phyloP scores from a whole-genome alignment of 2,888 invertebrate species.

The Tryphoninae sp. region DNA sequence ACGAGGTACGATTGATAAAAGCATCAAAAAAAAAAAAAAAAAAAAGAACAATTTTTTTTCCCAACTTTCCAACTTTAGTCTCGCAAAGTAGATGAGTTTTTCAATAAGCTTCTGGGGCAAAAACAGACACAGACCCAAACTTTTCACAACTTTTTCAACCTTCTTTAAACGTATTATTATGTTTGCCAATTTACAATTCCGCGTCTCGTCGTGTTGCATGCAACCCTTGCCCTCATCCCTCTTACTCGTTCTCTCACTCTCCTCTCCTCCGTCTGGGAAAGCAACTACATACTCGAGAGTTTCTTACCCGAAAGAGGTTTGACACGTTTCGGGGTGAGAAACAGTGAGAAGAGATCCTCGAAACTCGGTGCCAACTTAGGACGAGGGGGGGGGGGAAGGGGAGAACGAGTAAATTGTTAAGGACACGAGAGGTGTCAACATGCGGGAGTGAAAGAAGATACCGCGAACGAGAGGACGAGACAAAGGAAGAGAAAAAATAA shows the following conservation, averaged over 20 bases:
- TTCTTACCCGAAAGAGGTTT: slow-evolving; percentile 25
- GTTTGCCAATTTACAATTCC: background rate
- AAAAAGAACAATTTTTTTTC: background rate
- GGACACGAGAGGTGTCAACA: slow-evolving; percentile 21
- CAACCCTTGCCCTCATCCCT: too few relatives aligned
- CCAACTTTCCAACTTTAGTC: background rate
- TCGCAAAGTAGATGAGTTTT: background rate
- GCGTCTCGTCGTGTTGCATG: too few relatives aligned
- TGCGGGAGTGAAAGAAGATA: slow-evolving; percentile 49
- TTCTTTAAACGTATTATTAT: background rate
- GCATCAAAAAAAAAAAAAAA: background rate
- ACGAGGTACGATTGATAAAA: too few relatives aligned
- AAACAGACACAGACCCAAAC: background rate
- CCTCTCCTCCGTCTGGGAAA: background rate
- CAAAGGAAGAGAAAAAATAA: background rate
- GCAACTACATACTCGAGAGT: slow-evolving; percentile 22
- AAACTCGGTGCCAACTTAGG: slow-evolving; percentile 35
- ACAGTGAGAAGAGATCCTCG: slow-evolving; percentile 10
- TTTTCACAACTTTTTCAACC: background rate
- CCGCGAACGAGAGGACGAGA: background rate
- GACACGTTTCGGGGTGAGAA: slow-evolving; percentile 24
- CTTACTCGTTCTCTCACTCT: background rate
- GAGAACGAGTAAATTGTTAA: slow-evolving; percentile 51
- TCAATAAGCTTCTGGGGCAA: background rate
- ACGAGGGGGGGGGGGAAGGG: background rate